Conservation (phyloP, 2,888 invertebrate genomes). For the Celastrina argiolus region DNA sequence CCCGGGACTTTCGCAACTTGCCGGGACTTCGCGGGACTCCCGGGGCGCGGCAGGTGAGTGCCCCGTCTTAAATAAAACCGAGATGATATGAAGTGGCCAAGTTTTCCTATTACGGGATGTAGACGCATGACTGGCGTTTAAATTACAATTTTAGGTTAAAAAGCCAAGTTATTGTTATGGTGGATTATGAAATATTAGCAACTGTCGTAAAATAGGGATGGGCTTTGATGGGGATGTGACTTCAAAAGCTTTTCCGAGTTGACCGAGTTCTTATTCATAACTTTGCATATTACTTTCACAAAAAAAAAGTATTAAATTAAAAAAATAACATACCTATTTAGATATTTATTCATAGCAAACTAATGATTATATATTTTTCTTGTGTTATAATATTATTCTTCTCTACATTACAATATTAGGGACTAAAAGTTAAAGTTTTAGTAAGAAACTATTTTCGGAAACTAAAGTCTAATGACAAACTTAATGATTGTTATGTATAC, state of each 20-base stretch:
- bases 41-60: conserved; percentile 20
- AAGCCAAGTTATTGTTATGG: conserved; percentile 8
- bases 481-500: no score
- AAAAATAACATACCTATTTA: no score
- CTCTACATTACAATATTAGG: no score
- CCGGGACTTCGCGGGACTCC: neutral
- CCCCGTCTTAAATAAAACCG: conserved; percentile 31
- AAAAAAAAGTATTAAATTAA: no score
- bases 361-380: no score
- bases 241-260: neutral
- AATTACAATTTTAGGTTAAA: conserved; percentile 28
- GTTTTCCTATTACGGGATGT: conserved; percentile 31
- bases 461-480: no score
- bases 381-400: no score
- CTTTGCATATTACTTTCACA: no score
- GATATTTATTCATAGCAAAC: no score
- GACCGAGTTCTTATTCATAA: neutral
- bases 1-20: neutral
- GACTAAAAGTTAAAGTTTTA: no score
- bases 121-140: conserved; percentile 29
- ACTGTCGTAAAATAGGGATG: conserved; percentile 1
- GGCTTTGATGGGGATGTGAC: conserved; percentile 2
- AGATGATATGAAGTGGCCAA: conserved; percentile 30
- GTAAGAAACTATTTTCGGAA: no score
- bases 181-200: conserved; percentile 13